These are phyloP conservation scores for Drosophila anomelani DNA, from an alignment of 2,888 invertebrate species.

Conservation along the genomic window DNA sequence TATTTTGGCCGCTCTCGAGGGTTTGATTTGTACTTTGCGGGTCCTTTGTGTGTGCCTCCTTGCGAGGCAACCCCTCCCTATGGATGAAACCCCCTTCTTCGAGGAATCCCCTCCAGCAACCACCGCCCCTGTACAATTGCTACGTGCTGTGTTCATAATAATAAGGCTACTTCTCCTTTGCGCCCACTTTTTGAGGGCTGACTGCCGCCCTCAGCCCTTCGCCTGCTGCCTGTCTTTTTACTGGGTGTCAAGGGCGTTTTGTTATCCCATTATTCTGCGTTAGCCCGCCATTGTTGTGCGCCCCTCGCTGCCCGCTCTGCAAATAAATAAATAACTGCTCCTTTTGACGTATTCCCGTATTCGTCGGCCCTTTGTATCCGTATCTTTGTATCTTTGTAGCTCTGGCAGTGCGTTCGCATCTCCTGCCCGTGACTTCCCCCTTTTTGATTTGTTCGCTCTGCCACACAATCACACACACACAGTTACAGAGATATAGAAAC, in stretches of 20 bases:
- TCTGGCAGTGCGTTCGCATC: conserved; percentile 21
- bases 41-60: conserved; percentile 70
- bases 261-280: conserved; percentile 82
- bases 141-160: conserved; percentile 80
- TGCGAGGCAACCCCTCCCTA: conserved; percentile 20
- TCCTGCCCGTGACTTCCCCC: conserved; percentile 50
- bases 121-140: conserved; percentile 51
- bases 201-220: conserved; percentile 26
- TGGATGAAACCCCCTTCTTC: conserved; percentile 7
- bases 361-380: conserved; percentile 36
- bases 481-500: conserved; percentile 55
- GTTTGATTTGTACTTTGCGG: conserved; percentile 78
- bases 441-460: conserved; percentile 74
- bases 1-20: conserved; percentile 76
- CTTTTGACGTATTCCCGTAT: conserved; percentile 74
- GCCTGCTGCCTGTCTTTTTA: conserved; percentile 65
- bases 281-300: conserved; percentile 71
- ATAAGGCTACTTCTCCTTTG: conserved; percentile 75
- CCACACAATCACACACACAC: conserved; percentile 44
- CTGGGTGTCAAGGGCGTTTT: conserved; percentile 84
- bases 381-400: conserved; percentile 31
- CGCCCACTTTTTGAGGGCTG: conserved; percentile 71
- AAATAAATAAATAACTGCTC: conserved; percentile 82
- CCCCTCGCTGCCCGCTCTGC: conserved; percentile 27
- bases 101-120: background rate